These are phyloP conservation scores for Hippocampus comes DNA, from an alignment of 2,113 vertebrate species.

Conservation along the genomic window DNA sequence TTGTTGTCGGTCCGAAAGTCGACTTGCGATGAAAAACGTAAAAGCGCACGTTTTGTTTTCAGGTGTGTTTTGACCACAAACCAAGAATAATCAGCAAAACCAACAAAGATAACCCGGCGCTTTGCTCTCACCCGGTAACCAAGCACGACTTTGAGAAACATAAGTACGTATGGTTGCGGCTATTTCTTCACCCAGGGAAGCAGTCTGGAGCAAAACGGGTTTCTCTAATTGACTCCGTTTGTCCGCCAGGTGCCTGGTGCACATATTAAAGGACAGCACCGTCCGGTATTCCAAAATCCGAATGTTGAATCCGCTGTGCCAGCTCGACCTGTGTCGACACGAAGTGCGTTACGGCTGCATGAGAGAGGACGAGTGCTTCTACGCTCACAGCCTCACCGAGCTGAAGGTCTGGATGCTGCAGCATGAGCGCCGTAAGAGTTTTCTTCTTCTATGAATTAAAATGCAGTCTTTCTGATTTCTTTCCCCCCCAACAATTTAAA, in stretches of 20 bases:
- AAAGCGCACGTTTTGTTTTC: constrained; percentile 15
- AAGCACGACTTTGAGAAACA: constrained; percentile 91
- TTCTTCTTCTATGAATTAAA: background rate
- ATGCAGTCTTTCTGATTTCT: no score
- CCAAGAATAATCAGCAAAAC: constrained; percentile 98
- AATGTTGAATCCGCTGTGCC: constrained; percentile 73
- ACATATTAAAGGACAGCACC: constrained; percentile 87
- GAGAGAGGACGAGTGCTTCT: constrained; percentile 91
- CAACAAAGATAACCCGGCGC: constrained; percentile 85
- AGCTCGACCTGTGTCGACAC: constrained; percentile 91
- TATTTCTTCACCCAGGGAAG: background rate
- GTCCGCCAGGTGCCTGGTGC: constrained; percentile 89
- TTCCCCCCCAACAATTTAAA: no score
- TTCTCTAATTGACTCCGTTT: constrained; percentile 2
- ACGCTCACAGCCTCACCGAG: constrained; percentile 93
- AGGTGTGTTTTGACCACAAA: constrained; percentile 99
- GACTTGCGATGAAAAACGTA: background rate
- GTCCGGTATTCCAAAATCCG: constrained; percentile 94
- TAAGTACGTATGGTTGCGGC: constrained; percentile 80
- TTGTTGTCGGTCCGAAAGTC: background rate
- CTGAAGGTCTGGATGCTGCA: constrained; percentile 97
- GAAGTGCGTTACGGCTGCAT: constrained; percentile 92
- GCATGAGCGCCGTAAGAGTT: constrained; percentile 77
- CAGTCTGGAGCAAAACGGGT: background rate
- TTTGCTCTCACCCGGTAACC: constrained; percentile 91